A percentile compares a stretch with the other conserved stretches of the same genome.
phyloP scores from a whole-genome alignment of 2,888 invertebrate species.

The Tetragonula carbonaria region DNA sequence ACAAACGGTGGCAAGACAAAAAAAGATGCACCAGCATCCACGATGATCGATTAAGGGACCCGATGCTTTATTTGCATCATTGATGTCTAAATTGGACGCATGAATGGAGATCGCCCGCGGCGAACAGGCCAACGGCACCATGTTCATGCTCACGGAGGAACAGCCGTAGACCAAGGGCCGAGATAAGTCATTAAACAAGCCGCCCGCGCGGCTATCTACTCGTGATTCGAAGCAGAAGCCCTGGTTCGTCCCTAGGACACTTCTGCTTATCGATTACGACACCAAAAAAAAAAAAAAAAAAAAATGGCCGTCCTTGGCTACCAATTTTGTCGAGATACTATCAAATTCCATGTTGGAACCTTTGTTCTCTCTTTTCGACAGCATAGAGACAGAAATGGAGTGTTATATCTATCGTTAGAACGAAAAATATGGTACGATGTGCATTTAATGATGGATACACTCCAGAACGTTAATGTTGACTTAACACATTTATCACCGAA shows the following conservation, averaged over 20 bases:
- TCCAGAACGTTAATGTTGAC: too few relatives aligned
- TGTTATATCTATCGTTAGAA: neutral
- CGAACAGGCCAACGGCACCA: conserved; percentile 67
- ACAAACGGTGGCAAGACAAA: neutral
- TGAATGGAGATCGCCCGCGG: conserved; percentile 72
- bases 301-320: conserved; percentile 40
- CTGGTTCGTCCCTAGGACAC: conserved; percentile 63
- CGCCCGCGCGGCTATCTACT: conserved; percentile 73
- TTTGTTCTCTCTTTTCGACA: neutral
- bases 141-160: conserved; percentile 50
- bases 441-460: neutral
- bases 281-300: neutral
- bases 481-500: too few relatives aligned
- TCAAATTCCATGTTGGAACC: neutral
- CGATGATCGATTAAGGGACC: conserved; percentile 60
- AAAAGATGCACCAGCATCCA: conserved; percentile 10
- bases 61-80: conserved; percentile 72
- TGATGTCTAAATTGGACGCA: conserved; percentile 76
- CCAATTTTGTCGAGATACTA: neutral
- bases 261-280: conserved; percentile 57
- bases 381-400: neutral
- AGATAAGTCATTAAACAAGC: conserved; percentile 80
- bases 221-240: conserved; percentile 78
- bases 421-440: neutral
- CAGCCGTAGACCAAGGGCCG: conserved; percentile 67